Conservation (phyloP, 2,888 invertebrate species). For the Ophraella communa region DNA sequence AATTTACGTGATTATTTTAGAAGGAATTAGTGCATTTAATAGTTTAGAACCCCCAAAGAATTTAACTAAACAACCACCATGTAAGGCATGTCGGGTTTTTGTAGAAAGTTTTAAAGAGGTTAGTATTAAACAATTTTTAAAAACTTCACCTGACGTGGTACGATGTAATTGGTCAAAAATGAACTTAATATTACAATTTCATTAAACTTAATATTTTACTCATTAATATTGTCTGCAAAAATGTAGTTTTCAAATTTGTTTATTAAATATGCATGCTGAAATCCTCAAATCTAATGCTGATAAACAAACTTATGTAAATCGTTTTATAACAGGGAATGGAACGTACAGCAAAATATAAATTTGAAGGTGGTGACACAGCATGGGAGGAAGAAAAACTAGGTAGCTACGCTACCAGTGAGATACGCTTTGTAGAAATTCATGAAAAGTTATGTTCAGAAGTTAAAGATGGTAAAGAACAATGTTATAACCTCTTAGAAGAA, state of each 20-base stretch:
- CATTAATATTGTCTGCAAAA: background rate
- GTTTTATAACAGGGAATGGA: constrained; percentile 70
- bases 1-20: constrained; percentile 20
- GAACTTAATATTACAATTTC: too few species aligned
- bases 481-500: constrained; percentile 83
- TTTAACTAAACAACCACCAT: constrained; percentile 65
- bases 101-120: constrained; percentile 76
- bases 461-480: constrained; percentile 75
- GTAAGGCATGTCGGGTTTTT: constrained; percentile 77
- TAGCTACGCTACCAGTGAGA: constrained; percentile 85
- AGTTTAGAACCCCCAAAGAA: constrained; percentile 35
- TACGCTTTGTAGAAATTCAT: constrained; percentile 89
- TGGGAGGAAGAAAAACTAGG: constrained; percentile 91
- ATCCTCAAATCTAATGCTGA: background rate
- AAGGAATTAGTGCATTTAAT: constrained; percentile 22
- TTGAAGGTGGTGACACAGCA: constrained; percentile 91
- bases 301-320: background rate
- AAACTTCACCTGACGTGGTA: background rate
- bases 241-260: background rate
- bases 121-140: constrained; percentile 20
- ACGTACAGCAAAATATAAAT: constrained; percentile 83
- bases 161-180: background rate
- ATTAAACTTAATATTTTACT: background rate
- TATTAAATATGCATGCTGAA: background rate
- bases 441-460: constrained; percentile 84